phyloP scores from a whole-genome alignment of 2,888 invertebrate genomes.

The Frankliniella fusca region DNA sequence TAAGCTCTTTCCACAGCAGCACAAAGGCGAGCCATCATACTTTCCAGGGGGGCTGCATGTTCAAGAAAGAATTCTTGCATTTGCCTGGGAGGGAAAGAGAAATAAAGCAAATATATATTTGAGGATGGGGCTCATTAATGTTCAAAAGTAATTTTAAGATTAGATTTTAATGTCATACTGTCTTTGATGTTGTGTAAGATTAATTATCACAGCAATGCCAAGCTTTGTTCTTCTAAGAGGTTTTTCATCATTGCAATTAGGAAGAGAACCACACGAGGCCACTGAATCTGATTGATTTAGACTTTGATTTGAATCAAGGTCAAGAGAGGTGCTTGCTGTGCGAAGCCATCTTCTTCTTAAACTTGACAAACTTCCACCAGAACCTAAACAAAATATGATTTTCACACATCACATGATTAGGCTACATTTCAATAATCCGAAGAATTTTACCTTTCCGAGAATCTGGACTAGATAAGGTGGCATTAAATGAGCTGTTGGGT shows the following conservation, averaged over 20 bases:
- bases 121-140: background rate
- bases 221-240: constrained; percentile 51
- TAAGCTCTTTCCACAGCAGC: constrained; percentile 64
- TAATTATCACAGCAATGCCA: constrained; percentile 57
- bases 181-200: constrained; percentile 44
- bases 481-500: constrained; percentile 30
- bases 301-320: constrained; percentile 41
- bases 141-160: constrained; percentile 10
- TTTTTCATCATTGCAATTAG: background rate
- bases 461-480: constrained; percentile 48
- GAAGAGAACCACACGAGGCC: background rate
- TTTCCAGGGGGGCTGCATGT: constrained; percentile 70
- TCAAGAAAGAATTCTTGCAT: constrained; percentile 73
- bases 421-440: background rate
- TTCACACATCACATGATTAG: constrained; percentile 31
- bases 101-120: constrained; percentile 28
- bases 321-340: constrained; percentile 54
- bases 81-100: constrained; percentile 50
- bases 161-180: constrained; percentile 42
- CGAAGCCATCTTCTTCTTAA: constrained; percentile 55
- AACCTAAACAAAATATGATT: constrained; percentile 30
- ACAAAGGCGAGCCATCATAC: constrained; percentile 66
- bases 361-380: constrained; percentile 52
- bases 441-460: constrained; percentile 31
- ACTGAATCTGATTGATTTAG: background rate